Base-by-base conservation (phyloP, 2,113 vertebrate species). In the Hypomesus transpacificus region DNA sequence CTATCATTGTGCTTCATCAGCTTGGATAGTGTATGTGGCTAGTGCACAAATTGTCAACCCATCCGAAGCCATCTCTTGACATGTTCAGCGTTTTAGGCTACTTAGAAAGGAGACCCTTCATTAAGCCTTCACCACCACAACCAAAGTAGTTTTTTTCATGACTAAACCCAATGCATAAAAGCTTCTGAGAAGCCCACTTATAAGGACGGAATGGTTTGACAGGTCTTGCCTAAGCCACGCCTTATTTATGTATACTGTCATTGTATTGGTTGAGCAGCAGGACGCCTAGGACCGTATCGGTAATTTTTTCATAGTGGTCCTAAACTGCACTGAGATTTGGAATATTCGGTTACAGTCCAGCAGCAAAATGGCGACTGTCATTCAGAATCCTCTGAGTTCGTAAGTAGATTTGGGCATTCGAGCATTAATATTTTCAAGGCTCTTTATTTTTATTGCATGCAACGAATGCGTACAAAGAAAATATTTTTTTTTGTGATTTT, bases 351-450 rank as follows among this genome's bases (percentile, higher is more conserved):
- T 97, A 95, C 95, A 96, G 93, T 95, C 93, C 92, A 93, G 93
- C 94, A 80, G 84, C 79, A 96, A 98, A 95, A 98, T 98, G 96
- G 96, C 96, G 96, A 95, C 96, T 96, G 96, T 96, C 95, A 98
- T 98, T 98, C 96, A 98, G 92, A 98, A 98, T 94, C 96, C 95
- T 88, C 94, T 98, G 87, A 97, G 97, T 96, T 93, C 95, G 96
- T 98, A 91, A 98, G 96, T 98, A 95, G 80, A 71, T 75, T 68
- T 57, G 24, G 59, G 62, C 72, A 75, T 52, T 73, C 46, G 74
- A 65, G 7, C 57, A 20, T 20, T 60, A 17, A 5, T 66, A 58
- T 71, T 67, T 24, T 8, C 31, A 57, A 59, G 74, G 58, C n/a
- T 3, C 31, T 20, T 20, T 56, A 59, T 3, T 9, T 21, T 20